Evolutionary conservation across 1,140 invertebrate species (phyloP).

Genomic region (Steinernema feltiae): DNA sequence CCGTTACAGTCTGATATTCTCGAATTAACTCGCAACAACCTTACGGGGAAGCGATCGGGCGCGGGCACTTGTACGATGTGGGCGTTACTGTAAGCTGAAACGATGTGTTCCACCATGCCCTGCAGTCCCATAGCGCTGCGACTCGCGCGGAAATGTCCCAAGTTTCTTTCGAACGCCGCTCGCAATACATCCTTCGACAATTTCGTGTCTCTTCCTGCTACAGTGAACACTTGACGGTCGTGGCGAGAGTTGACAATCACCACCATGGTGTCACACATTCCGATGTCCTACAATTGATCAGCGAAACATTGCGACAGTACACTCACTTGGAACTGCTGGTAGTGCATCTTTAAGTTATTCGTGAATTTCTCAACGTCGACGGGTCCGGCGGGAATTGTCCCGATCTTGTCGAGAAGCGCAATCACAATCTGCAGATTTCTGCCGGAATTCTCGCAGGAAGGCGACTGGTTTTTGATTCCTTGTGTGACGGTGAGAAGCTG

Average conservation of each 20-base stretch:
- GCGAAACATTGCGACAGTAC: not conserved
- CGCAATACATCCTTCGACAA: conserved; percentile 53
- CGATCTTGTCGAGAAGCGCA: conserved; percentile 47
- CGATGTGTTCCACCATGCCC: conserved; percentile 52
- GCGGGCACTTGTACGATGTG: conserved; percentile 57
- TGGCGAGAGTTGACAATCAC: conserved; percentile 52
- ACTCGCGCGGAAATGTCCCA: conserved; percentile 51
- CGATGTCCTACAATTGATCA: conserved; percentile 44
- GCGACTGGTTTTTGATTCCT: not conserved
- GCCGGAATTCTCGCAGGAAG: not conserved
- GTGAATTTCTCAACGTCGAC: conserved; percentile 54
- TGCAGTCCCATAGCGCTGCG: conserved; percentile 53
- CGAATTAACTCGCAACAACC: not conserved
- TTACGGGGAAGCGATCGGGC: conserved; percentile 17
- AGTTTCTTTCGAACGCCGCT: conserved; percentile 53
- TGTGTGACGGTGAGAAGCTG: not conserved
- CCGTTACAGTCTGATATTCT: conserved; percentile 26
- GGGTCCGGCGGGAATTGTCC: conserved; percentile 41
- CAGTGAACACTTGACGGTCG: conserved; percentile 56
- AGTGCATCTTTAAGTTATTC: conserved; percentile 46
- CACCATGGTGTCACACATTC: conserved; percentile 52
- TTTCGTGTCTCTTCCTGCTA: conserved; percentile 53
- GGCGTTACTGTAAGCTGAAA: conserved; percentile 51
- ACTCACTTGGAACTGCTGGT: conserved; percentile 50
- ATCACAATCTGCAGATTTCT: conserved; percentile 27